phyloP scores from a whole-genome alignment of 2,113 vertebrate genomes.

The Nematolebias whitei region DNA sequence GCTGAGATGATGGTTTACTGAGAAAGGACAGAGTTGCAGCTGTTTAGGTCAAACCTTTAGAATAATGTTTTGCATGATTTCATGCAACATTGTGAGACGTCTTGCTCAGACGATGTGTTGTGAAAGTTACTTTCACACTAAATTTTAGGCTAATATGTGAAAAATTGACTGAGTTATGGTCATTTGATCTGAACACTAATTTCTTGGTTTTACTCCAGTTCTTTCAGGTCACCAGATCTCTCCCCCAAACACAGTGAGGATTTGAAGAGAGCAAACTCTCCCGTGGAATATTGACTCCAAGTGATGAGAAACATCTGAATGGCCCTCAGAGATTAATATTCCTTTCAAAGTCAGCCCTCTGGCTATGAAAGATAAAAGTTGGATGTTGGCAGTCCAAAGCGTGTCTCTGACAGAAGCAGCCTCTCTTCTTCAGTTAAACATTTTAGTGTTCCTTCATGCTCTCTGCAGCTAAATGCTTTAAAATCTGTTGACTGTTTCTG shows the following conservation, averaged over 20 bases:
- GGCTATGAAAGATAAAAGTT: constrained; percentile 43
- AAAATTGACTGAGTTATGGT: no score
- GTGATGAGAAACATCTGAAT: constrained; percentile 24
- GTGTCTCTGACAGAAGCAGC: constrained; percentile 30
- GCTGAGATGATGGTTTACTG: no score
- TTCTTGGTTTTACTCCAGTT: not conserved
- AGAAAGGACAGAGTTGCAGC: no score
- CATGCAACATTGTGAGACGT: no score
- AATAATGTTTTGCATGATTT: no score
- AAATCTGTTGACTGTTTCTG: constrained; percentile 16
- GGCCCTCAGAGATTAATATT: constrained; percentile 31
- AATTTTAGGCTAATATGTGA: no score
- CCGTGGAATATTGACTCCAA: constrained; percentile 8
- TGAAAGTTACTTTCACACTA: no score
- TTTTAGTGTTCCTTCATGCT: constrained; percentile 27
- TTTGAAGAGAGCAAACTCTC: constrained; percentile 3
- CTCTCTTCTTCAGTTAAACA: constrained; percentile 44
- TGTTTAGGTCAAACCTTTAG: no score
- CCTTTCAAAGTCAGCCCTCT: constrained; percentile 41
- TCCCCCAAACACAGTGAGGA: constrained; percentile 5
- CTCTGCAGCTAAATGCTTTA: not conserved
- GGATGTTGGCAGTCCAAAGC: constrained; percentile 41
- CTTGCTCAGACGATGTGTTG: no score
- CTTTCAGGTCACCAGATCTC: not conserved
- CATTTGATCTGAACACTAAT: not conserved